Evolutionary conservation across 2,113 vertebrate species (phyloP), one percentile per base, ranked within the genome.

Genomic region (Polyodon spathula): DNA sequence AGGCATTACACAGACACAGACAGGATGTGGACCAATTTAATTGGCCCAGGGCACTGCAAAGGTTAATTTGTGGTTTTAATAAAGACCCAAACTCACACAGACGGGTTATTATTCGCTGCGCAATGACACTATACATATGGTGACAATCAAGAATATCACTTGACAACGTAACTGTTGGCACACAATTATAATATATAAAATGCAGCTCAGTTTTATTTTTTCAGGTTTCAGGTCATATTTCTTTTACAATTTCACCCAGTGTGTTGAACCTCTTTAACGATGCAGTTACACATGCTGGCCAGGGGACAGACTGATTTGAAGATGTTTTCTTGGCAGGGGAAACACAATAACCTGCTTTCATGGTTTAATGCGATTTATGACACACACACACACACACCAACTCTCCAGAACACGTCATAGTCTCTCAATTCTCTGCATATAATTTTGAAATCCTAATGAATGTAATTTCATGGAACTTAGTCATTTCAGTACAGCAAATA

Each of bases 161-260:
- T 62, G 73, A 73, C 77, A 73, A 66, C 58, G 4, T 61, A 72
- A 74, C 70, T 68, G 74, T 77, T 69, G 73, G 67, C 76, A 67
- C 37, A 41, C 66, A 55, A 64, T 71, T 69, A 68, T 65, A 51
- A 65, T 68, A 73, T 55, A 65, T 8, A 66, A 50, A 14, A 61
- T 16, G 42, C 17, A 3, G 40, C 50, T 39, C 10, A n/a, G 10
- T 52, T 53, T 63, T 48, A 15, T n/a, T 64, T 56, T 27, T 48
- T 52, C 52, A 46, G 43, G 39, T 44, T 64, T 37, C 40, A 44
- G 56, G 37, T 64, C 17, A 14, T 5, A 59, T 58, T 60, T 60
- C 41, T 16, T 27, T 27, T 4, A 46, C 8, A 14, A 46, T 10
- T 46, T 46, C 44, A 10, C 44, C 3, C 14, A 46, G 14, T 46